Evolutionary conservation across 2,888 invertebrate genomes (phyloP).

Genomic region (Pyrgus malvae): DNA sequence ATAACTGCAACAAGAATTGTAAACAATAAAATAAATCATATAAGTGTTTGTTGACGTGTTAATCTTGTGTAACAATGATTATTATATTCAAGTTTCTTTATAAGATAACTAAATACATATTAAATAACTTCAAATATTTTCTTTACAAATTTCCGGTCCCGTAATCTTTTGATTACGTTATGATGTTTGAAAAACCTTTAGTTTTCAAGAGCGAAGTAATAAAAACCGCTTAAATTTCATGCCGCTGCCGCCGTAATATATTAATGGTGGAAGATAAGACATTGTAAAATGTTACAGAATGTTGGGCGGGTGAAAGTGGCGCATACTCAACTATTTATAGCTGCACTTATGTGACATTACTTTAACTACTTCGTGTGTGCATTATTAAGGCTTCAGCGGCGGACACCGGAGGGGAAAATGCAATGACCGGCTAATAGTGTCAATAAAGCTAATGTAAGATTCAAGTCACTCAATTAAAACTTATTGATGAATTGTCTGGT

Average conservation of each 20-base stretch:
- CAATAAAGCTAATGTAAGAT: background rate
- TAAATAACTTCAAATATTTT: background rate
- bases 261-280: background rate
- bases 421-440: too few relatives aligned
- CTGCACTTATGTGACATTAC: background rate
- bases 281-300: background rate
- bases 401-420: background rate
- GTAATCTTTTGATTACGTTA: background rate
- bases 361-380: background rate
- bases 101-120: background rate
- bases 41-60: too few relatives aligned
- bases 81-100: background rate
- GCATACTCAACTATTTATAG: background rate
- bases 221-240: background rate
- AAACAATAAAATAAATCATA: too few relatives aligned
- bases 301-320: background rate
- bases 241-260: background rate
- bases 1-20: background rate
- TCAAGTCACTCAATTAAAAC: too few relatives aligned
- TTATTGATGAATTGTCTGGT: too few relatives aligned
- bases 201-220: background rate
- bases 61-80: too few relatives aligned
- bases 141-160: background rate
- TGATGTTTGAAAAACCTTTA: background rate
- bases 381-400: slow-evolving; percentile 8